Conservation (phyloP, 2,888 invertebrate species). For the Andrena chrysosceles region DNA sequence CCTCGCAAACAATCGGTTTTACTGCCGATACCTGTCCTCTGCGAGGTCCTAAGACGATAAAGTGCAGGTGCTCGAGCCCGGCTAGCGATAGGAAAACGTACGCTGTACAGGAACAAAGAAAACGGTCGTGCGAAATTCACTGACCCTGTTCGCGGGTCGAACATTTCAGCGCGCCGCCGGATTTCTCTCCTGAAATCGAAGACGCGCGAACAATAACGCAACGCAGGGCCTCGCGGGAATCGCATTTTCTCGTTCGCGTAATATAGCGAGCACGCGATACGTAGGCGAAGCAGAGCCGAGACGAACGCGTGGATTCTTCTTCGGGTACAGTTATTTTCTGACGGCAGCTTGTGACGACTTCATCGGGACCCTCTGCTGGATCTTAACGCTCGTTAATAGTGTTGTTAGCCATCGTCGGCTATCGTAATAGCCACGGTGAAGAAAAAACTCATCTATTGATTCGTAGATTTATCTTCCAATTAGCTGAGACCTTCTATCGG, state of each 20-base stretch:
- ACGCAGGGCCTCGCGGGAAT: conserved; percentile 5
- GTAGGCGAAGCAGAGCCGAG: background rate
- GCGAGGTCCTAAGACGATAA: conserved; percentile 26
- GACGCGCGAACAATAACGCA: conserved; percentile 35
- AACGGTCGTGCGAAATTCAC: conserved; percentile 51
- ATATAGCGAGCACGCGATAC: background rate
- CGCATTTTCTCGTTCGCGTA: background rate
- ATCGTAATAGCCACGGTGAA: background rate
- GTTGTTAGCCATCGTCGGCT: background rate
- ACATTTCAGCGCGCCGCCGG: conserved; percentile 25
- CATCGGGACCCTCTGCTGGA: background rate
- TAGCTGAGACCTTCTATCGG: background rate
- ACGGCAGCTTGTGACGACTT: background rate
- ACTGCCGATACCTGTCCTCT: conserved; percentile 30
- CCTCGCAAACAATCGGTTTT: conserved; percentile 51
- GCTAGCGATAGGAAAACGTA: conserved; percentile 30
- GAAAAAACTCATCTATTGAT: background rate
- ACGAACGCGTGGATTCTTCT: background rate
- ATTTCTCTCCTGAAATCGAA: conserved; percentile 59
- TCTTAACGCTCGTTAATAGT: background rate
- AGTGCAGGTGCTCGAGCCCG: conserved; percentile 2
- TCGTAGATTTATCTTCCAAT: conserved; percentile 4
- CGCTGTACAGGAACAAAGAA: conserved; percentile 20
- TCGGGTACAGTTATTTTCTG: background rate
- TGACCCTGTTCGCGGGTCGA: conserved; percentile 42